Conservation (phyloP, 1,140 invertebrate species). For the Tetragonula clypearis region DNA sequence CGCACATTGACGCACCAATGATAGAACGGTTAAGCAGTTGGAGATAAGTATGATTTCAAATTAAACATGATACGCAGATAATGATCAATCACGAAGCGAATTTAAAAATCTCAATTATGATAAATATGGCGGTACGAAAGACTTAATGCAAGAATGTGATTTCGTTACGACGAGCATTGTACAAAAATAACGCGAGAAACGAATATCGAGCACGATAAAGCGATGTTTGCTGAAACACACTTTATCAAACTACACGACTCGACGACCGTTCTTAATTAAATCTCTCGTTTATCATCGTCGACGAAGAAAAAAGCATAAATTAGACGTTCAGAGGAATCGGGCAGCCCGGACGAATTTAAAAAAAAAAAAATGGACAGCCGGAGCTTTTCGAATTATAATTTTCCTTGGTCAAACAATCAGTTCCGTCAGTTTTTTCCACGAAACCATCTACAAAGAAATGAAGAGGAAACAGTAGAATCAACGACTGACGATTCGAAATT, state of each 20-base stretch:
- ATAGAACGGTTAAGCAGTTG: neutral
- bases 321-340: neutral
- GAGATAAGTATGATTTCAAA: neutral
- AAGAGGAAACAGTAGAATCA: neutral
- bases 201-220: conserved; percentile 12
- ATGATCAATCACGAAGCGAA: neutral
- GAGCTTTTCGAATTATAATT: neutral
- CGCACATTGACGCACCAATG: too few species aligned
- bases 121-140: neutral
- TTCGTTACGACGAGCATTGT: neutral
- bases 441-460: neutral
- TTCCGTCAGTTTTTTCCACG: neutral
- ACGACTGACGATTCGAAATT: neutral
- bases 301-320: neutral
- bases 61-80: neutral
- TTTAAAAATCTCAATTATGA: neutral
- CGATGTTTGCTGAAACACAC: conserved; percentile 10
- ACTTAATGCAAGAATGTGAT: neutral
- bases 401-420: neutral
- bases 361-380: neutral
- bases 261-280: neutral
- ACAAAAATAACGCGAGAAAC: neutral
- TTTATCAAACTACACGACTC: conserved; percentile 10
- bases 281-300: neutral
- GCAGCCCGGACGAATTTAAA: neutral